A percentile compares a stretch with the other conserved stretches of the same genome.
These are phyloP conservation scores for Peromyscus californicus DNA, from an alignment of 2,113 vertebrate genomes.

Conservation along the genomic window DNA sequence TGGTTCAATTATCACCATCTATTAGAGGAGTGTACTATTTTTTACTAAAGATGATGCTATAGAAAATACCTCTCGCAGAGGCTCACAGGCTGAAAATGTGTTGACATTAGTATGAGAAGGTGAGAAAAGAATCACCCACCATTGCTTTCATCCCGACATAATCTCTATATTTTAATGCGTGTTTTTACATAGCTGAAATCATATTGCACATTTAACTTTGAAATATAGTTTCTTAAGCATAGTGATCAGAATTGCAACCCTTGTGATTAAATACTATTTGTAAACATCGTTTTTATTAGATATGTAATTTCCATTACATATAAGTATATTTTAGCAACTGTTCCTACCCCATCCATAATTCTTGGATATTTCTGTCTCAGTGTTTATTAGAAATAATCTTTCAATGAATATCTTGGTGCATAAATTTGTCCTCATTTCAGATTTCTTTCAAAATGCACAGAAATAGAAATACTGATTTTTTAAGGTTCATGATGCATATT, in stretches of 20 bases:
- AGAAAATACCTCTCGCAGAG: constrained; percentile 6
- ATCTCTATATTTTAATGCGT: constrained; percentile 40
- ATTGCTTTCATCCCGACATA: constrained; percentile 45
- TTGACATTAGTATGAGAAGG: constrained; percentile 2
- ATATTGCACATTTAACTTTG: constrained; percentile 38
- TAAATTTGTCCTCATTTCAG: constrained; percentile 11
- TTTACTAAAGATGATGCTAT: constrained; percentile 1
- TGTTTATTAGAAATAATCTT: constrained; percentile 42
- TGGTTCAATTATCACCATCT: constrained; percentile 33
- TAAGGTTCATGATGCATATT: neutral
- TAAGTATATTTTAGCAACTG: constrained; percentile 43
- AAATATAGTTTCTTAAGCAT: constrained; percentile 17
- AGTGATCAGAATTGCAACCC: neutral
- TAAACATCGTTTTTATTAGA: constrained; percentile 49
- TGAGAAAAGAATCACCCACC: constrained; percentile 36
- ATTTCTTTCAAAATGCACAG: constrained; percentile 43
- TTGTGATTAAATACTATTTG: constrained; percentile 39
- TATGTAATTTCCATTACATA: constrained; percentile 33
- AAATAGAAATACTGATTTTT: constrained; percentile 57
- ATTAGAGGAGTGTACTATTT: neutral
- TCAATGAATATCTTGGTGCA: neutral
- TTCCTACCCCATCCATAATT: neutral
- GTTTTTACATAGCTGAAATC: constrained; percentile 55
- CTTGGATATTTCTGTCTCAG: neutral
- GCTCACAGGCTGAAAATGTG: constrained; percentile 44